Conservation (phyloP, 2,113 vertebrate species). For the Psettodes erumei region DNA sequence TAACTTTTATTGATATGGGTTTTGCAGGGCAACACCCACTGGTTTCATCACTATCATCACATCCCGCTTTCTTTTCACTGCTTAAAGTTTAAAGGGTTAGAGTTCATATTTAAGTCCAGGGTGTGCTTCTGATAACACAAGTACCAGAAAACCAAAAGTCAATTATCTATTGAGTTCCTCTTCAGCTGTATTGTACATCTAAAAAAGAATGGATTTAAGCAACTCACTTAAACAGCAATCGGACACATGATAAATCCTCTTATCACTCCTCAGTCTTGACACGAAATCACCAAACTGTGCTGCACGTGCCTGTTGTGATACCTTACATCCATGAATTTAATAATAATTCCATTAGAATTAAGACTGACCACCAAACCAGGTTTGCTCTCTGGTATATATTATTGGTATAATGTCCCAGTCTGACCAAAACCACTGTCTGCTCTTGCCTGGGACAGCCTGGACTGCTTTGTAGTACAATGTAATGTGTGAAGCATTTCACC, state of each 20-base stretch:
- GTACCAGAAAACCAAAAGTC: background rate
- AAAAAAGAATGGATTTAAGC: background rate
- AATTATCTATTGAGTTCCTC: background rate
- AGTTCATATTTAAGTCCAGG: conserved; percentile 25
- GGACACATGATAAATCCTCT: background rate
- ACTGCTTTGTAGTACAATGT: conserved; percentile 8
- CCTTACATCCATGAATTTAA: conserved; percentile 1
- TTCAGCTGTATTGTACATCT: background rate
- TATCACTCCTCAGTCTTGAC: background rate
- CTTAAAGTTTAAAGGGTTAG: background rate
- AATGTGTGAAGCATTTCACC: conserved; percentile 50
- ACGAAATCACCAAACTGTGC: background rate
- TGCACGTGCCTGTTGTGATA: background rate
- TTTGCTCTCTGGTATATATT: conserved; percentile 24
- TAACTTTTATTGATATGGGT: background rate
- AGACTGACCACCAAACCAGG: conserved; percentile 17
- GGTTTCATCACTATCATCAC: background rate
- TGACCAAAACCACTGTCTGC: conserved; percentile 34
- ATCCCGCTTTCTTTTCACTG: conserved; percentile 14
- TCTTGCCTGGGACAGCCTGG: background rate
- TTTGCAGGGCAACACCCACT: background rate
- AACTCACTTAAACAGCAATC: conserved; percentile 2
- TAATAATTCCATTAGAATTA: background rate
- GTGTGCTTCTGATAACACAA: background rate
- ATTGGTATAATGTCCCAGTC: conserved; percentile 21